Conservation (phyloP, 2,113 vertebrate genomes). For the Gila orcuttii region DNA sequence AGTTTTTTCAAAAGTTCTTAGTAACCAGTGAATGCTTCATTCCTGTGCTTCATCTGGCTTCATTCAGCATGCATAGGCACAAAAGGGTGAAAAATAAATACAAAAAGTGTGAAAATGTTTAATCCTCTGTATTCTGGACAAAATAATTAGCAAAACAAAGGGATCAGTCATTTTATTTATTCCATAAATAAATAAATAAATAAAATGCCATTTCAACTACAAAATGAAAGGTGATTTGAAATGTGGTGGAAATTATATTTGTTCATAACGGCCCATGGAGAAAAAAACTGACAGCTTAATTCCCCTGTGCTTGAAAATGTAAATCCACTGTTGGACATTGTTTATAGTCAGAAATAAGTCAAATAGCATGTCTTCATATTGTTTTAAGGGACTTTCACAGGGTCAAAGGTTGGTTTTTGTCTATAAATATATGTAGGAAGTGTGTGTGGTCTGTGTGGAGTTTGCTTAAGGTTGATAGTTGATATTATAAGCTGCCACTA, state of each 20-base stretch:
- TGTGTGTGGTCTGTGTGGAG: conserved; percentile 5
- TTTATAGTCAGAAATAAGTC: background rate
- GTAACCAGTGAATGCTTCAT: background rate
- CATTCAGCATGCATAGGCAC: background rate
- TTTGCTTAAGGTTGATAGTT: conserved; percentile 24
- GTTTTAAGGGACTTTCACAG: background rate
- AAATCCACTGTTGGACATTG: background rate
- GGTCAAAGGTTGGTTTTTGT: background rate
- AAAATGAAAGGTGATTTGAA: background rate
- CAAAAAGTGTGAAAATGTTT: background rate
- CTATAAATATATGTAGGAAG: background rate
- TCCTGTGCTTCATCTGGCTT: no score
- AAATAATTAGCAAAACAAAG: background rate
- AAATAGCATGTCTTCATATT: background rate
- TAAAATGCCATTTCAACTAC: no score
- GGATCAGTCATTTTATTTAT: background rate
- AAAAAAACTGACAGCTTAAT: background rate
- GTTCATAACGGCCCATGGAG: background rate
- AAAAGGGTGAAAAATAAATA: no score
- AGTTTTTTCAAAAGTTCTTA: background rate
- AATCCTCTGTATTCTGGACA: background rate
- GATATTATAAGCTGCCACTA: background rate
- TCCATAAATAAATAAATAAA: background rate
- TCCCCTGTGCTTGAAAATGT: background rate
- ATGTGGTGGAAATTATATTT: background rate